Evolutionary conservation across 2,113 vertebrate genomes (phyloP).

Genomic region (Leuciscus idus): DNA sequence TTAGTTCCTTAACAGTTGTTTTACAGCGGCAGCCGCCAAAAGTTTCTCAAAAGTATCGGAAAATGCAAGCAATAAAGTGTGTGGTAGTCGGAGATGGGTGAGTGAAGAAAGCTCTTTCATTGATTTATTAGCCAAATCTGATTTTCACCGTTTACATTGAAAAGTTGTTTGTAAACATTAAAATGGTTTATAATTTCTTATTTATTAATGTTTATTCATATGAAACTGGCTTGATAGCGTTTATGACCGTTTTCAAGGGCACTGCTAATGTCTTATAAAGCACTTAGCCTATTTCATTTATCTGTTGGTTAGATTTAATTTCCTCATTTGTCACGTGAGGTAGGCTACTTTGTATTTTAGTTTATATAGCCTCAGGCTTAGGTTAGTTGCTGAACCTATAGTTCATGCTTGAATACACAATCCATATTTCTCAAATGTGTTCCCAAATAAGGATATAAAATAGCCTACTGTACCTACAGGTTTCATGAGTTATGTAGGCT

Average conservation of each 20-base stretch:
- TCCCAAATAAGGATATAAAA: neutral
- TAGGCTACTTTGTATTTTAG: neutral
- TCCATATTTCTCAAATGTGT: neutral
- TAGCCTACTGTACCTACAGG: neutral
- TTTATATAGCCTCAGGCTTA: neutral
- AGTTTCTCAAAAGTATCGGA: conserved; percentile 9
- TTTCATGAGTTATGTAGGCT: neutral
- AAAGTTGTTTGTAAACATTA: neutral
- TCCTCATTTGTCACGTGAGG: conserved; percentile 33
- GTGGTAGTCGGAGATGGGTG: conserved; percentile 68
- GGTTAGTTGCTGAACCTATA: neutral
- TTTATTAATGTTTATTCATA: neutral
- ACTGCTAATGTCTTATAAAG: neutral
- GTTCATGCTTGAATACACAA: neutral
- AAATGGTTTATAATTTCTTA: neutral
- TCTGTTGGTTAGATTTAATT: neutral
- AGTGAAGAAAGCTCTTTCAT: conserved; percentile 40
- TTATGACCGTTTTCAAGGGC: neutral
- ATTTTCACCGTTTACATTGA: neutral
- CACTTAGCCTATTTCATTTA: neutral
- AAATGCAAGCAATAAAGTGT: conserved; percentile 69
- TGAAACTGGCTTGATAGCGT: neutral
- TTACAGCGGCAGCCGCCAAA: neutral
- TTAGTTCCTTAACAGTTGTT: conserved; percentile 34
- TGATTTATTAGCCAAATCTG: neutral